Percentiles rank a stretch among this genome's conserved stretches.
phyloP scores from a whole-genome alignment of 2,113 vertebrate genomes.

The Podocnemis expansa region DNA sequence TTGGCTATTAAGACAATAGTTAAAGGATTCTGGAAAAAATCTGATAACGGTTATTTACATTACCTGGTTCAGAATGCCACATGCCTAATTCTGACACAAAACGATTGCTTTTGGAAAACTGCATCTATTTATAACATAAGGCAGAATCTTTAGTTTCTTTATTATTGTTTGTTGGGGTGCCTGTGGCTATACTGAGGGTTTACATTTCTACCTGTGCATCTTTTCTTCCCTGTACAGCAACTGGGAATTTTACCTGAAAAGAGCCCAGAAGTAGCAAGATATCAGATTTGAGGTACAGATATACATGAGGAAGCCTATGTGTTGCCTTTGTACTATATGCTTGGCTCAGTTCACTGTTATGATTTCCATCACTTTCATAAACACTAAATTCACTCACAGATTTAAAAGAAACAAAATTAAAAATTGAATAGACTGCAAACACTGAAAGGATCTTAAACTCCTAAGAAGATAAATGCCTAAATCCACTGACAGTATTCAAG shows the following conservation, averaged over 20 bases:
- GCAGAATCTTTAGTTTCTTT: not conserved
- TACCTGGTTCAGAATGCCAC: not conserved
- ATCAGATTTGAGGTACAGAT: not conserved
- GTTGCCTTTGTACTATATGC: not conserved
- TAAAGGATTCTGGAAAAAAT: not conserved
- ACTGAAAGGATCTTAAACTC: not conserved
- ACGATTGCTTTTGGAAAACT: not conserved
- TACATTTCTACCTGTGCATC: not conserved
- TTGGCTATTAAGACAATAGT: not conserved
- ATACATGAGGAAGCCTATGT: not conserved
- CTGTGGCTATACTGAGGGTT: accelerated
- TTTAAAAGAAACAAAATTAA: not conserved
- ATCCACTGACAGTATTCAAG: not conserved
- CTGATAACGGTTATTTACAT: not conserved
- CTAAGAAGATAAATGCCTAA: not conserved
- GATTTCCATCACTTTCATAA: not conserved
- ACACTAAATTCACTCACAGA: not conserved
- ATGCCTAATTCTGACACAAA: not conserved
- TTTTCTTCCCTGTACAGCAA: not conserved
- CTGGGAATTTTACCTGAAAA: not conserved
- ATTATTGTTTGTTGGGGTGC: not conserved
- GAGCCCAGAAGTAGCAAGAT: not conserved
- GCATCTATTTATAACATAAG: not conserved
- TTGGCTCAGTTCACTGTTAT: not conserved
- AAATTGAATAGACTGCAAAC: not conserved